Evolutionary conservation across 2,113 vertebrate species (phyloP).

Genomic region (Neotoma lepida): DNA sequence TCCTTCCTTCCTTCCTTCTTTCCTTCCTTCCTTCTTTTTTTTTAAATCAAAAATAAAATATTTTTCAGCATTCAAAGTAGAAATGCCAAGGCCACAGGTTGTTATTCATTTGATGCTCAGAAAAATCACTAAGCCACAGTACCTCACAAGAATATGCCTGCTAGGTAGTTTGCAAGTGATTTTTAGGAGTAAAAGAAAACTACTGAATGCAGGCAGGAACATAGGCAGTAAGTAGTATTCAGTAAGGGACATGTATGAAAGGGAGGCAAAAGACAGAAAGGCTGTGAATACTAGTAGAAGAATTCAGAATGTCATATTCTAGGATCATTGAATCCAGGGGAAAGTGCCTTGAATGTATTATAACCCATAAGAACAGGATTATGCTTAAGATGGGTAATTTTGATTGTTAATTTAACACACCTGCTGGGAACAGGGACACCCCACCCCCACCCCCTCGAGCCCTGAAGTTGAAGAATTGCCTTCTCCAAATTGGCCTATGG

Average conservation of each 20-base stretch:
- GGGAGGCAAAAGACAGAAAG: not conserved
- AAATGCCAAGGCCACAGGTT: not conserved
- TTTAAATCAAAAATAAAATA: too few species aligned
- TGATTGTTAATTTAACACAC: not conserved
- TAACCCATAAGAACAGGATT: not conserved
- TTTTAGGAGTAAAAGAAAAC: not conserved
- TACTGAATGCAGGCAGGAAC: not conserved
- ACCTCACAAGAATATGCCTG: not conserved
- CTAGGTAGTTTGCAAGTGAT: not conserved
- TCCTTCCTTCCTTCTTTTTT: not conserved
- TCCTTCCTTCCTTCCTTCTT: too few species aligned
- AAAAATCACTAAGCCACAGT: not conserved
- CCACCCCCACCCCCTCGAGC: too few species aligned
- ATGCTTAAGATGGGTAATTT: not conserved
- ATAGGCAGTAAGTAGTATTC: not conserved
- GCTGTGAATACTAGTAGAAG: not conserved
- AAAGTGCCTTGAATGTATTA: not conserved
- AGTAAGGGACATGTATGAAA: not conserved
- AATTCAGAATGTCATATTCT: constrained; percentile 6
- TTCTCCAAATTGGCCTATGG: not conserved
- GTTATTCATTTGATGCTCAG: not conserved
- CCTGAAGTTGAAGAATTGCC: not conserved
- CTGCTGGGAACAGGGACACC: not conserved
- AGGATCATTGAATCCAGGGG: not conserved
- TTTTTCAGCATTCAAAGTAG: not conserved